A percentile compares a stretch with the other conserved stretches of the same genome.
Conservation (phyloP, 2,113 vertebrate genomes). For the Ciconia maguari region DNA sequence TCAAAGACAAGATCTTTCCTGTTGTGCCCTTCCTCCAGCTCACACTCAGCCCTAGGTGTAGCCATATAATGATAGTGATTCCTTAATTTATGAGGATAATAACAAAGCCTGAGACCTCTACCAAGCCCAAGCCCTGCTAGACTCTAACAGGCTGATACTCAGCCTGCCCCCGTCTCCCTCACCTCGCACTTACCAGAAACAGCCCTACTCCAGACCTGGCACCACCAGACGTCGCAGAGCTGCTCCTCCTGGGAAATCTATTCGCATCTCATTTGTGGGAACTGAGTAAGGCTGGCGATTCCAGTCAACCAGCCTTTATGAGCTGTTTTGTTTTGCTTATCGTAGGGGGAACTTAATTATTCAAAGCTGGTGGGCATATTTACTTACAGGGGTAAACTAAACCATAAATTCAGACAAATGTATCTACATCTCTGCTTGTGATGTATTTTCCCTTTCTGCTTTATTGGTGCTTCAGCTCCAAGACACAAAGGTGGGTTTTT, state of each 20-base stretch:
- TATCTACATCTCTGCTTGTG: neutral
- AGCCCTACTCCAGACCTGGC: neutral
- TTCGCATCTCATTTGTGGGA: neutral
- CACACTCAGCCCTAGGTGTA: neutral
- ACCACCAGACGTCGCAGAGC: neutral
- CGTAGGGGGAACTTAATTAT: neutral
- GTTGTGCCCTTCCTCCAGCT: neutral
- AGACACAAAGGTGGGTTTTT: slow-evolving; percentile 28
- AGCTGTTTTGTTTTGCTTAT: slow-evolving; percentile 10
- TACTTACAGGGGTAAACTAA: slow-evolving; percentile 24
- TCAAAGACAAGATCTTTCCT: neutral
- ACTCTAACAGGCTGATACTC: neutral
- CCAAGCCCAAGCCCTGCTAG: neutral
- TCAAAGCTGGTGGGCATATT: slow-evolving; percentile 8
- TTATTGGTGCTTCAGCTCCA: neutral
- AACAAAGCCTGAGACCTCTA: neutral
- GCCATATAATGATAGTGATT: neutral
- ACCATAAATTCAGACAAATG: slow-evolving; percentile 27
- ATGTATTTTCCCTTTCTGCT: slow-evolving; percentile 2
- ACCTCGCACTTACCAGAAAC: neutral
- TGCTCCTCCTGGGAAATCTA: neutral
- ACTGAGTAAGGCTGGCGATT: neutral
- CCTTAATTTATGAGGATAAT: neutral
- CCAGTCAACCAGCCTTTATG: neutral
- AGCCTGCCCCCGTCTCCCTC: accelerated